Evolutionary conservation across 2,888 invertebrate genomes (phyloP).

Genomic region (Ligdia adustata): DNA sequence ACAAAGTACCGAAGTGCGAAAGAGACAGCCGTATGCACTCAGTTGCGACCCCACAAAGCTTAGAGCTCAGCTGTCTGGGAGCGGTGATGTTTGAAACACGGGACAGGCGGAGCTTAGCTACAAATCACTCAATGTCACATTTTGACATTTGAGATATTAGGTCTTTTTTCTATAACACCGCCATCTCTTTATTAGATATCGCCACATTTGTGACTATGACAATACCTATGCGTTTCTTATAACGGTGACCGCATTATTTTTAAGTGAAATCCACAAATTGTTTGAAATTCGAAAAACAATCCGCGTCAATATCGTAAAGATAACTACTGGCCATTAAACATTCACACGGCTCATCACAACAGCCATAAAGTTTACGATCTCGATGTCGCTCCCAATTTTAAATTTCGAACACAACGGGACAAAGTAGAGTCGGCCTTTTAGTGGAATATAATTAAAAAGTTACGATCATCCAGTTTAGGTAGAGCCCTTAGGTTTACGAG

Average conservation of each 20-base stretch:
- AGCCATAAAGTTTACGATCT: slow-evolving; percentile 70
- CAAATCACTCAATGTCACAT: slow-evolving; percentile 85
- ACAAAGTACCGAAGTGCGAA: slow-evolving; percentile 53
- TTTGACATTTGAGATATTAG: slow-evolving; percentile 85
- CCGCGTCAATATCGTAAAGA: slow-evolving; percentile 32
- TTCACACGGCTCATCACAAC: slow-evolving; percentile 67
- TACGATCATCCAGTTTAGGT: slow-evolving; percentile 39
- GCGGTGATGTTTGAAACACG: slow-evolving; percentile 85
- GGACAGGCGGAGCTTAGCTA: slow-evolving; percentile 85
- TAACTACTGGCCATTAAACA: slow-evolving; percentile 59
- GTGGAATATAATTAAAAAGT: slow-evolving; percentile 49
- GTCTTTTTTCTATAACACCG: slow-evolving; percentile 83
- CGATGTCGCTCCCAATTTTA: slow-evolving; percentile 61
- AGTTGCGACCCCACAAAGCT: slow-evolving; percentile 73
- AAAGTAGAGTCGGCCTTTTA: slow-evolving; percentile 46
- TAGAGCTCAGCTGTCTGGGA: slow-evolving; percentile 82
- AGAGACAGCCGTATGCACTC: slow-evolving; percentile 68
- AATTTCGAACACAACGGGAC: slow-evolving; percentile 59
- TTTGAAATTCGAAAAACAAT: slow-evolving; percentile 41
- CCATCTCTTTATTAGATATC: slow-evolving; percentile 64
- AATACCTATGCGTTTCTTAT: background rate
- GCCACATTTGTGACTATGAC: slow-evolving; percentile 18
- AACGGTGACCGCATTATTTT: slow-evolving; percentile 13
- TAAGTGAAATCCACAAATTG: slow-evolving; percentile 21
- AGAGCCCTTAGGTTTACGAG: slow-evolving; percentile 37